Percentiles rank a stretch among this genome's conserved stretches.
Conservation (phyloP, 2,113 vertebrate species). For the Notarius quadriscutis region DNA sequence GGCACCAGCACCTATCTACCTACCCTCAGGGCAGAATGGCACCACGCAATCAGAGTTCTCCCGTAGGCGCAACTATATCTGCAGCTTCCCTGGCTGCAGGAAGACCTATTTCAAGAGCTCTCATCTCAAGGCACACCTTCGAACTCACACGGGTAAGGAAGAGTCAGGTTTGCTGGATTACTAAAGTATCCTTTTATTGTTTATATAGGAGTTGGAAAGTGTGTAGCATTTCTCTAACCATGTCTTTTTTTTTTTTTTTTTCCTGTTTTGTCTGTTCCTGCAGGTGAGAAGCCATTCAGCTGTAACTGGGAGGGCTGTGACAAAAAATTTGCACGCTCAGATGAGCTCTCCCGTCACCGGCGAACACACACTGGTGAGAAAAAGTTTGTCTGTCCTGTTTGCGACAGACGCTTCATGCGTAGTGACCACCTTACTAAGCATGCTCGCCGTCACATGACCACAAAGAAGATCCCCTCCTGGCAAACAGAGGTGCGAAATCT, state of each 20-base stretch:
- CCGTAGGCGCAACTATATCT: conserved; percentile 91
- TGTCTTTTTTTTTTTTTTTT: neutral
- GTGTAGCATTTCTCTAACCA: neutral
- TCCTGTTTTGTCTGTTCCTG: neutral
- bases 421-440: conserved; percentile 97
- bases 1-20: conserved; percentile 88
- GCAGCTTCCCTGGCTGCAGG: conserved; percentile 89
- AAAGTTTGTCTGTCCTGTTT: conserved; percentile 91
- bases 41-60: conserved; percentile 84
- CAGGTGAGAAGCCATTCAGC: conserved; percentile 96
- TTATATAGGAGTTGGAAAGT: neutral
- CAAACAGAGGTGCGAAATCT: conserved; percentile 86
- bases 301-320: conserved; percentile 97
- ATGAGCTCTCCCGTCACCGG: conserved; percentile 94
- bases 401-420: conserved; percentile 95
- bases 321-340: conserved; percentile 93
- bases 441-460: conserved; percentile 87
- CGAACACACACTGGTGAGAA: conserved; percentile 96
- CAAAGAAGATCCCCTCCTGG: conserved; percentile 92
- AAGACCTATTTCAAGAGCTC: conserved; percentile 99
- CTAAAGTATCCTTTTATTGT: neutral
- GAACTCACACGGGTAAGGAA: conserved; percentile 87
- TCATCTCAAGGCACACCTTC: conserved; percentile 96
- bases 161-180: neutral
- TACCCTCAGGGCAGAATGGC: conserved; percentile 78